Evolutionary conservation across 2,113 vertebrate species (phyloP).

Genomic region (Micronycteris hirsuta): DNA sequence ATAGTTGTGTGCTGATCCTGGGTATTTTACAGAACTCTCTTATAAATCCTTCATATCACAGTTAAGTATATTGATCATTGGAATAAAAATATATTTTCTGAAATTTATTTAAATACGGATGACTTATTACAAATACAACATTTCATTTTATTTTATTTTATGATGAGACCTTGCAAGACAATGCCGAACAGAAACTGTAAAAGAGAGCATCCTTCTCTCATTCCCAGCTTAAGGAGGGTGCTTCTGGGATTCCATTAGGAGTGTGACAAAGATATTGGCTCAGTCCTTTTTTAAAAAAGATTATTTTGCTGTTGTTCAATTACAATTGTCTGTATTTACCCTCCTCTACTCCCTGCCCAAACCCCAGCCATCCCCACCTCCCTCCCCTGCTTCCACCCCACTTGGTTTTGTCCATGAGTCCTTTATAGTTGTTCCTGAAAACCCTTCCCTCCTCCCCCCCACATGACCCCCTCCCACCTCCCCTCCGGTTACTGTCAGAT

Average conservation of each 20-base stretch:
- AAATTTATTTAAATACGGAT: neutral
- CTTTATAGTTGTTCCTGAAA: too few species aligned
- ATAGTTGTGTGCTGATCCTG: neutral
- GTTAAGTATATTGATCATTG: neutral
- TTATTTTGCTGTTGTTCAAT: too few species aligned
- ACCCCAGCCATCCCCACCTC: too few species aligned
- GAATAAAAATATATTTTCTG: neutral
- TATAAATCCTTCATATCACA: neutral
- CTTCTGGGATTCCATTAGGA: neutral
- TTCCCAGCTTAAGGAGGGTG: neutral
- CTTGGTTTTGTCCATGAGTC: too few species aligned
- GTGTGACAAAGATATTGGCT: neutral
- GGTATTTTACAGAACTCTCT: neutral
- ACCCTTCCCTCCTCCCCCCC: too few species aligned
- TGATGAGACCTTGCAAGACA: neutral
- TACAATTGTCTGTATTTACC: too few species aligned
- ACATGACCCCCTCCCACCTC: too few species aligned
- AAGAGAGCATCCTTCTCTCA: neutral
- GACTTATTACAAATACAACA: neutral
- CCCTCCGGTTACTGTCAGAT: too few species aligned
- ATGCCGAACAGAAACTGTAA: neutral
- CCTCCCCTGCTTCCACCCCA: too few species aligned
- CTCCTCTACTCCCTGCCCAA: too few species aligned
- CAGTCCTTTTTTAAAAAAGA: neutral
- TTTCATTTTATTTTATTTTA: neutral